Percentiles rank a stretch among this genome's conserved stretches.
Evolutionary conservation across 2,113 vertebrate species (phyloP).

Genomic region (Anguilla rostrata): DNA sequence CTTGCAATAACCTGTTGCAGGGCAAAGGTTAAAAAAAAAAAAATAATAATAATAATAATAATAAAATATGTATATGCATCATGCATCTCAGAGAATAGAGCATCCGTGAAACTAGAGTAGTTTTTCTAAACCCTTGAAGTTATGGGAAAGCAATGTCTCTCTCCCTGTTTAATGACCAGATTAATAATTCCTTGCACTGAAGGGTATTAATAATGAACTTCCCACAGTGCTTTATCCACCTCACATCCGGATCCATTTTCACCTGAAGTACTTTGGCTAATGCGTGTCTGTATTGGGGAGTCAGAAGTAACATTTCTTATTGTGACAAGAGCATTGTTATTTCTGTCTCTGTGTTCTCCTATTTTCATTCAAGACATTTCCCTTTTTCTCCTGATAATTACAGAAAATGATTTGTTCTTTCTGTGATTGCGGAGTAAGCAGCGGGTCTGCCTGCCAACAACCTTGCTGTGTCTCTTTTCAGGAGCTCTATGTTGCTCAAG

Average conservation of each 20-base stretch:
- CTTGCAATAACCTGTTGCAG: no score
- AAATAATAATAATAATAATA: no score
- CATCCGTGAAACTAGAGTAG: background rate
- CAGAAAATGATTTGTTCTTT: background rate
- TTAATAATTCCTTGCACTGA: conserved; percentile 43
- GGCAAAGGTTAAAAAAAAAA: no score
- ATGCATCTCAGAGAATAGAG: no score
- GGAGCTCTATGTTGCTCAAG: background rate
- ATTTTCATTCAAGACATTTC: background rate
- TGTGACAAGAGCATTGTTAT: conserved; percentile 44
- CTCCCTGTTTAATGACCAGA: conserved; percentile 44
- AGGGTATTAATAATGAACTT: conserved; percentile 51
- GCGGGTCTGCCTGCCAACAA: background rate
- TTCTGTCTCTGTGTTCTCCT: conserved; percentile 15
- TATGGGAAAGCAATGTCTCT: conserved; percentile 41
- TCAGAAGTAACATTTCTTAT: conserved; percentile 46
- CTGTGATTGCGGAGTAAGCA: background rate
- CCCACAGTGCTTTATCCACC: conserved; percentile 17
- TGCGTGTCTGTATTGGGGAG: conserved; percentile 46
- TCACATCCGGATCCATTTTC: conserved; percentile 42
- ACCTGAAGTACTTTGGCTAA: conserved; percentile 37
- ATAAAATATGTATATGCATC: no score
- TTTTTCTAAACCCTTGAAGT: conserved; percentile 26
- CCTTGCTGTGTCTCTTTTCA: background rate
- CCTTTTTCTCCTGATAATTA: background rate